Base-by-base conservation (phyloP, 2,113 vertebrate species). In the Strigops habroptila region DNA sequence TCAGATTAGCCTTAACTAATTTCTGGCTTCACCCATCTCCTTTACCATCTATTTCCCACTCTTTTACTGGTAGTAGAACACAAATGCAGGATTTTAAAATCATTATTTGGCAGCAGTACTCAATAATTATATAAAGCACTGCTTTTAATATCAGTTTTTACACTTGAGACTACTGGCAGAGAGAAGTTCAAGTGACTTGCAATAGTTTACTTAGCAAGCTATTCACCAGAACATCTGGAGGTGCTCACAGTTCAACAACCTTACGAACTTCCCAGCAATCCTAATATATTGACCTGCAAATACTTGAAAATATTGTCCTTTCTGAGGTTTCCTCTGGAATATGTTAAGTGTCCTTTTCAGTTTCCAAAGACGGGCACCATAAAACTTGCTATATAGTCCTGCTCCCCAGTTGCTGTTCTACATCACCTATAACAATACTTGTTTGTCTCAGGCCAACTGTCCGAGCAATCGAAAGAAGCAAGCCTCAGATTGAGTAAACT, bases 401-500 rank as follows among this genome's bases (percentile, higher is more conserved):
- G 55, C 55, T 88, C 31, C 4, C 10, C 48, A 25, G 48, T 31
- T 67, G 44, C 63, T 88, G 43, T 35, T 25, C 41, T 89, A 68
- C 0, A 1, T 87, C 84, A 76, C 17, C 49, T 64, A 75, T 9
- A 82, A 71, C 27, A 49, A 24, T 10, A 85, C 33, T 46, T 78
- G 18, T 62, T 87, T 93, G 70, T 94, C 82, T 91, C 80, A 87
- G 75, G 82, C 73, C 51, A 78, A 86, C 11, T 92, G 39, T 57
- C 78, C 35, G 19, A 95, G 84, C 90, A 95, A 86, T 68, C 77
- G 70, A 65, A 95, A 96, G 80, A 90, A 90, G 52, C 16, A 95
- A 93, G 93, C 81, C 63, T 91, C 92, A 88, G 57, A 67, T 13
- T 73, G 21, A 94, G 28, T 68, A 88, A 97, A 95, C 78, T 95